Conservation (phyloP, 2,113 vertebrate species). For the Thinocorus orbignyianus region DNA sequence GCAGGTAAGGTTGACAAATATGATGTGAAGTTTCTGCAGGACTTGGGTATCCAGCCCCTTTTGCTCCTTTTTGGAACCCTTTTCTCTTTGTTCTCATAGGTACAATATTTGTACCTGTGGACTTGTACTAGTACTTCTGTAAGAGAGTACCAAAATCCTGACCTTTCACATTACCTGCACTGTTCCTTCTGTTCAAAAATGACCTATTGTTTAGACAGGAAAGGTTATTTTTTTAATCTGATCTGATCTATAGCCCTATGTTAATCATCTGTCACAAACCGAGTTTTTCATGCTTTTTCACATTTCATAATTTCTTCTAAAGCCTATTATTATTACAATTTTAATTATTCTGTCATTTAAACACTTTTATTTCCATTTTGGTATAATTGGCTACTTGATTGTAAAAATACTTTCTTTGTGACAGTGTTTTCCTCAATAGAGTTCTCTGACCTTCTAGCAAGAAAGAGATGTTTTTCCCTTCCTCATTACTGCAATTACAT, state of each 20-base stretch:
- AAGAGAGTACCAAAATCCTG: not conserved
- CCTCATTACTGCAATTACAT: not conserved
- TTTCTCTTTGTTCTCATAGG: not conserved
- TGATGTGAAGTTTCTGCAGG: not conserved
- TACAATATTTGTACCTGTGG: not conserved
- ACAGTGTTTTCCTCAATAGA: not conserved
- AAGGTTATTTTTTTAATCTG: constrained; percentile 28
- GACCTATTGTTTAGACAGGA: not conserved
- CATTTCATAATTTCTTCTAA: constrained; percentile 24
- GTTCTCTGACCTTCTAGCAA: not conserved
- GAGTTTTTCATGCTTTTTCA: not conserved
- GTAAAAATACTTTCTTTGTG: constrained; percentile 16
- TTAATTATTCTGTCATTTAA: constrained; percentile 53
- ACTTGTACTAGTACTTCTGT: not conserved
- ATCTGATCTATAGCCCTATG: not conserved
- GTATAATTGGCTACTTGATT: not conserved
- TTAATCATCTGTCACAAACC: not conserved
- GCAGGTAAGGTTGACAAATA: not conserved
- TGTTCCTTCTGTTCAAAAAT: not conserved
- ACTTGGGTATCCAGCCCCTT: not conserved
- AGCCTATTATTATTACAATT: not conserved
- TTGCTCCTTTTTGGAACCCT: not conserved
- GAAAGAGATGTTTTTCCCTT: constrained; percentile 31
- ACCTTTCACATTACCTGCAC: not conserved
- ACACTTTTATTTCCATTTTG: constrained; percentile 25